Evolutionary conservation across 1,140 invertebrate genomes (phyloP), one percentile per base, ranked within the genome.

Genomic region (Drosophila grimshawi): DNA sequence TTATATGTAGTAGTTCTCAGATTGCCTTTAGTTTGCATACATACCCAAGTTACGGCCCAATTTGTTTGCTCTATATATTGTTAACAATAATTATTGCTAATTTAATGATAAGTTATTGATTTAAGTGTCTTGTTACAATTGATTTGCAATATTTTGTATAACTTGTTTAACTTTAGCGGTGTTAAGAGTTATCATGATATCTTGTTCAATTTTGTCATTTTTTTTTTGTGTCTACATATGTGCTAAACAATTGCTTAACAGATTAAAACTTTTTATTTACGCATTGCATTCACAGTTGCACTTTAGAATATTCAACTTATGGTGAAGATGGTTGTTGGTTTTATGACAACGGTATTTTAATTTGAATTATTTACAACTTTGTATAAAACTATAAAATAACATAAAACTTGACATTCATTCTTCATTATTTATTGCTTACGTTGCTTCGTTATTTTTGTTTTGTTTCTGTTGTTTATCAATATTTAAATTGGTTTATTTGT

Each of bases 71-170:
- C 70, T 75, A 76, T 46, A 66, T 80, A 85, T 71, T 69, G 66
- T 78, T 81, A 89, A 85, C 85, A 88, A 88, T 85, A 88, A 89
- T 89, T 89, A 89, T 88, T 88, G 77, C 85, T 88, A 88, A 81
- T 69, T 89, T 77, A 86, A 67, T 66, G 68, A 68, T 61, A 79
- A 62, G 75, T 79, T 79, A 81, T 78, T 81, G 63, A 71, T 83
- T 80, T 73, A 88, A 80, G 68, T 86, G 76, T 77, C 41, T 55
- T 43, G 11, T 64, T 61, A 48, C 62, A 51, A 72, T 73, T 60
- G 35, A 49, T 81, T 66, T 57, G 7, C 33, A 60, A 48, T 67
- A 59, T 75, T 62, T 33, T 37, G 45, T 46, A 69, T 73, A 43
- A 56, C 71, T 79, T 70, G 33, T 81, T 78, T 71, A 41, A 43